These are phyloP conservation scores for Zaprionus kolodkinae DNA, from an alignment of 1,140 invertebrate genomes.

Conservation along the genomic window DNA sequence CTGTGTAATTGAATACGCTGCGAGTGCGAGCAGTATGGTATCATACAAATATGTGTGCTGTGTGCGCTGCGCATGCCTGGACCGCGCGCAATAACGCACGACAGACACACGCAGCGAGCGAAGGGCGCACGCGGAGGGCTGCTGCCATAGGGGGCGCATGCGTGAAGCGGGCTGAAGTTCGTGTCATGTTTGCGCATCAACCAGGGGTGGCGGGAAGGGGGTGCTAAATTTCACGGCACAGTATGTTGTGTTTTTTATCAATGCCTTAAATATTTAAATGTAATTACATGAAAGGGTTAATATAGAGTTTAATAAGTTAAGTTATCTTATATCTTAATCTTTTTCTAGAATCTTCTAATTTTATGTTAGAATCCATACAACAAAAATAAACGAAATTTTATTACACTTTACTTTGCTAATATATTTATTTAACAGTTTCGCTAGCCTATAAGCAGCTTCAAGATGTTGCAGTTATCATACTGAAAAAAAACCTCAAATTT, in stretches of 20 bases:
- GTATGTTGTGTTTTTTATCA: neutral
- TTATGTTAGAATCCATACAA: too few species aligned
- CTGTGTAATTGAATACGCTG: neutral
- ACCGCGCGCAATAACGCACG: conserved; percentile 68
- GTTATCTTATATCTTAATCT: neutral
- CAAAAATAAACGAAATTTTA: too few species aligned
- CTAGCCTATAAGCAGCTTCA: neutral
- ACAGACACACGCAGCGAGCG: conserved; percentile 59
- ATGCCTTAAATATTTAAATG: neutral
- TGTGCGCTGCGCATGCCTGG: conserved; percentile 61
- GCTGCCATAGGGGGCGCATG: conserved; percentile 34
- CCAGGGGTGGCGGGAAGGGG: too few species aligned
- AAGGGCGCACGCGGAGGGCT: neutral
- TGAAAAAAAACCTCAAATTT: neutral
- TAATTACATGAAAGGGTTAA: neutral
- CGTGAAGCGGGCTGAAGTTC: conserved; percentile 14
- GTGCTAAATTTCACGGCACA: conserved; percentile 1
- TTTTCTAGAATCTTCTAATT: too few species aligned
- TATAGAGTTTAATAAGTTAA: too few species aligned
- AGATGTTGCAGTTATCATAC: neutral
- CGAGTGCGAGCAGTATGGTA: neutral
- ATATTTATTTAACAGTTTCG: neutral
- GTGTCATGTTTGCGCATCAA: neutral
- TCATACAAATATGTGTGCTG: neutral
- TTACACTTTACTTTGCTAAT: too few species aligned